These are phyloP conservation scores for Himalopsyche tibetana DNA, from an alignment of 2,888 invertebrate genomes.

Conservation along the genomic window DNA sequence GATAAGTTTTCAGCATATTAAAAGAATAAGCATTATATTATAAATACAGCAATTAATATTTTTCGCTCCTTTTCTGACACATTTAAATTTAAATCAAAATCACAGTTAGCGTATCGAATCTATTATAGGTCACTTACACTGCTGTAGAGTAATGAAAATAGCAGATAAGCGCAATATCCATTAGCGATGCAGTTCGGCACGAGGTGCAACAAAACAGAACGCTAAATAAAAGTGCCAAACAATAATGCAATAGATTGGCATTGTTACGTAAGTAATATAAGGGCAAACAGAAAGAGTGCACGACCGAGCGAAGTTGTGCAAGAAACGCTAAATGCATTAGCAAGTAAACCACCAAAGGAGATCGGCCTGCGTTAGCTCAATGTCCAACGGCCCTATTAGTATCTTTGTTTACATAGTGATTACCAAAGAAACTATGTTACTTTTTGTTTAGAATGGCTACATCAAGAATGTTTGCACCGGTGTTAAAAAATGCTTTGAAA, in stretches of 20 bases:
- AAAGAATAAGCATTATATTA: too few species aligned
- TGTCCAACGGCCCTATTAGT: slow-evolving; percentile 50
- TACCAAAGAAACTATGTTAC: not conserved
- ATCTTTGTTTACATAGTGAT: slow-evolving; percentile 48
- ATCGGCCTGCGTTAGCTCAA: slow-evolving; percentile 39
- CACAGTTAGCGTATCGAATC: not conserved
- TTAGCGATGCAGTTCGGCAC: not conserved
- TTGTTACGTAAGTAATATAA: slow-evolving; percentile 4
- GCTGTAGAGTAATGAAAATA: not conserved
- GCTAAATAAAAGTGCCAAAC: not conserved
- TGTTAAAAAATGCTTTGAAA: not conserved
- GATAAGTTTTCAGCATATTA: too few species aligned
- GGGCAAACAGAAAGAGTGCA: slow-evolving; percentile 47
- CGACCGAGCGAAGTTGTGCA: slow-evolving; percentile 51
- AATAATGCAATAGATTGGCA: slow-evolving; percentile 15
- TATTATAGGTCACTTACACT: not conserved
- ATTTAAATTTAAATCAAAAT: too few species aligned
- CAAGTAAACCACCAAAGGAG: slow-evolving; percentile 43
- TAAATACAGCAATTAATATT: too few species aligned
- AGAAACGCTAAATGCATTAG: slow-evolving; percentile 46
- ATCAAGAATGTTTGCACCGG: not conserved
- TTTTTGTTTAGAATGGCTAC: slow-evolving; percentile 13
- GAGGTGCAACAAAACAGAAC: not conserved
- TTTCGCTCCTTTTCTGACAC: too few species aligned
- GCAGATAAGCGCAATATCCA: slow-evolving; percentile 34